Percentiles rank a stretch among this genome's conserved stretches.
phyloP scores from a whole-genome alignment of 2,113 vertebrate species.

The Phalacrocorax brasilianus region DNA sequence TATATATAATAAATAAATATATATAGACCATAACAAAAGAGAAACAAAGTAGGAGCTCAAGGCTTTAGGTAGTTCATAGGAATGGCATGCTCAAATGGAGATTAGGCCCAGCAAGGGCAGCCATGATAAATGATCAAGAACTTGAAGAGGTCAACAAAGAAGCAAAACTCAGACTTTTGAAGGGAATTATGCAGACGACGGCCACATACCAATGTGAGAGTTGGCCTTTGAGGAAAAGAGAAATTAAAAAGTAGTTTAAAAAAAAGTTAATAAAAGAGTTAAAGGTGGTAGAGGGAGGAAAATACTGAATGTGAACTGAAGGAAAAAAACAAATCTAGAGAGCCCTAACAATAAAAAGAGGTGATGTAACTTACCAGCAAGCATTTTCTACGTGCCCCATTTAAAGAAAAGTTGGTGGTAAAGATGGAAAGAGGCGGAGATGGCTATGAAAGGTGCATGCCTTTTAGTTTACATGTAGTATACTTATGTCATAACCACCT shows the following conservation, averaged over 20 bases:
- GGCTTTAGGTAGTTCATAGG: neutral
- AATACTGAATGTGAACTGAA: neutral
- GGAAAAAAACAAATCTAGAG: neutral
- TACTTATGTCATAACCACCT: neutral
- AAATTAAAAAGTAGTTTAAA: neutral
- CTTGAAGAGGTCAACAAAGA: neutral
- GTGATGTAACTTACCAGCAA: neutral
- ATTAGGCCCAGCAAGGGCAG: neutral
- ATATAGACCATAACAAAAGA: neutral
- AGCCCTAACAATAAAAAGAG: neutral
- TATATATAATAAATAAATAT: neutral
- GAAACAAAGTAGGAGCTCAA: neutral
- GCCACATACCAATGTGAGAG: neutral
- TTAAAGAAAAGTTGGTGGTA: neutral
- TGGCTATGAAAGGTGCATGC: neutral
- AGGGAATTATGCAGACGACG: neutral
- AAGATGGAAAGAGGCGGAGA: neutral
- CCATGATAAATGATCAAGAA: neutral
- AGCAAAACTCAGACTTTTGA: neutral
- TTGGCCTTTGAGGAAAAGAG: neutral
- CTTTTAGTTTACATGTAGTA: neutral
- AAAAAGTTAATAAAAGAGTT: neutral
- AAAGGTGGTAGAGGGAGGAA: neutral
- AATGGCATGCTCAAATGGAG: neutral
- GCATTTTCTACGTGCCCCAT: neutral